phyloP scores from a whole-genome alignment of 1,140 invertebrate genomes.

The Pogonomyrmex californicus region DNA sequence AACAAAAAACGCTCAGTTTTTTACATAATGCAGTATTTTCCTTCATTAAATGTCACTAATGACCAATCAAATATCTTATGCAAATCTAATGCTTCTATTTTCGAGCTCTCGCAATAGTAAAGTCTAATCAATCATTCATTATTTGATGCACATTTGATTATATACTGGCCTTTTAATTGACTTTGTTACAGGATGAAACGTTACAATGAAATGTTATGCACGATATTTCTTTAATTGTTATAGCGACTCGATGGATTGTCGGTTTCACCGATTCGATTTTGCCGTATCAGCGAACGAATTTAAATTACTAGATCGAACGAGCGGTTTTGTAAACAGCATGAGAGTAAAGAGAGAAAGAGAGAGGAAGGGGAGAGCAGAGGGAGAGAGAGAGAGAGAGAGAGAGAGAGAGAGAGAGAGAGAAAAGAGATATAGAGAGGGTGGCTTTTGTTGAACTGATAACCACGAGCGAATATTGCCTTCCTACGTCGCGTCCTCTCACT shows the following conservation, averaged over 20 bases:
- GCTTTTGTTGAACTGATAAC: constrained; percentile 53
- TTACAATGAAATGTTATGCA: background rate
- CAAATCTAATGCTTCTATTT: background rate
- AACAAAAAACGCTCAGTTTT: background rate
- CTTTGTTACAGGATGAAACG: background rate
- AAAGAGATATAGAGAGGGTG: constrained; percentile 37
- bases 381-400: constrained; percentile 23
- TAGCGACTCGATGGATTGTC: constrained; percentile 41
- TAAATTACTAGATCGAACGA: constrained; percentile 60
- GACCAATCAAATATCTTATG: background rate
- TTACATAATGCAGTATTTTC: background rate
- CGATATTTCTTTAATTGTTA: constrained; percentile 41
- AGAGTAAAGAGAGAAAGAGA: background rate
- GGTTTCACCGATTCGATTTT: constrained; percentile 46
- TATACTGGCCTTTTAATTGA: background rate
- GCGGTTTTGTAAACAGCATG: constrained; percentile 58
- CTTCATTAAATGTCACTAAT: background rate
- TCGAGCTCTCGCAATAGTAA: background rate
- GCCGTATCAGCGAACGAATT: constrained; percentile 48
- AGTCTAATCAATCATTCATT: background rate
- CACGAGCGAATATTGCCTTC: constrained; percentile 44
- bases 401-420: background rate
- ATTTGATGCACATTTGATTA: background rate
- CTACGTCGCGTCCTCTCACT: background rate
- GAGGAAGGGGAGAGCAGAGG: background rate